These are phyloP conservation scores for Copidosoma floridanum DNA, from an alignment of 1,140 invertebrate species.

Conservation along the genomic window DNA sequence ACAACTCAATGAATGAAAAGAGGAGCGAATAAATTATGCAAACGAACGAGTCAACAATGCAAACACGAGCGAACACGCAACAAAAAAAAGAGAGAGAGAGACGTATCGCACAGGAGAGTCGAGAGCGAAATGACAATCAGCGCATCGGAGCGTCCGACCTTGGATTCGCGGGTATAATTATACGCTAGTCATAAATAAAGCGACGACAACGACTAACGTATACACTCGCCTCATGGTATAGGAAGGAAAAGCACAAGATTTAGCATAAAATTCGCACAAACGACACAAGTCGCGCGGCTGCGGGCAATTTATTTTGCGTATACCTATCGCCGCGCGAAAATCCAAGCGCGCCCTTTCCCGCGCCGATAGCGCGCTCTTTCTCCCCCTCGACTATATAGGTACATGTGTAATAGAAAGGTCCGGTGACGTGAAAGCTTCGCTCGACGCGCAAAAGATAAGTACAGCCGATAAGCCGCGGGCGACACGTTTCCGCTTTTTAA, in stretches of 20 bases:
- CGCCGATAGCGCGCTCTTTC: neutral
- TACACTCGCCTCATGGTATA: too few relatives aligned
- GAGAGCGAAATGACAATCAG: slow-evolving; percentile 17
- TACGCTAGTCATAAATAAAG: slow-evolving; percentile 25
- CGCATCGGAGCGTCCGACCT: slow-evolving; percentile 13
- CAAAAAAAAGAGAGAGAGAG: neutral
- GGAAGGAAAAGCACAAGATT: neutral
- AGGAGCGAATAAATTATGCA: too few relatives aligned
- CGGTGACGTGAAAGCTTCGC: neutral
- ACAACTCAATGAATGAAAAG: too few relatives aligned
- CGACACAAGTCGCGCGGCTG: too few relatives aligned
- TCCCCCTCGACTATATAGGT: too few relatives aligned
- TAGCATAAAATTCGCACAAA: slow-evolving; percentile 12
- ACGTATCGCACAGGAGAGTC: neutral
- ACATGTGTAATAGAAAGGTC: too few relatives aligned
- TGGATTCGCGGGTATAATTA: slow-evolving; percentile 23
- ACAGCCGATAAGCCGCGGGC: too few relatives aligned
- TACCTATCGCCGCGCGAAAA: slow-evolving; percentile 15
- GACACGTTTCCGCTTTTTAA: too few relatives aligned
- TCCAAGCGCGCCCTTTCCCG: slow-evolving; percentile 1
- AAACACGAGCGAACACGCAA: too few relatives aligned
- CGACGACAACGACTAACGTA: slow-evolving; percentile 1
- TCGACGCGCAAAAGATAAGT: too few relatives aligned
- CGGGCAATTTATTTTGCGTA: slow-evolving; percentile 16
- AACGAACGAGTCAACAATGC: too few relatives aligned